phyloP scores from a whole-genome alignment of 53 echinoderm and acorn worm genomes.

The Mesocentrotus franciscanus region DNA sequence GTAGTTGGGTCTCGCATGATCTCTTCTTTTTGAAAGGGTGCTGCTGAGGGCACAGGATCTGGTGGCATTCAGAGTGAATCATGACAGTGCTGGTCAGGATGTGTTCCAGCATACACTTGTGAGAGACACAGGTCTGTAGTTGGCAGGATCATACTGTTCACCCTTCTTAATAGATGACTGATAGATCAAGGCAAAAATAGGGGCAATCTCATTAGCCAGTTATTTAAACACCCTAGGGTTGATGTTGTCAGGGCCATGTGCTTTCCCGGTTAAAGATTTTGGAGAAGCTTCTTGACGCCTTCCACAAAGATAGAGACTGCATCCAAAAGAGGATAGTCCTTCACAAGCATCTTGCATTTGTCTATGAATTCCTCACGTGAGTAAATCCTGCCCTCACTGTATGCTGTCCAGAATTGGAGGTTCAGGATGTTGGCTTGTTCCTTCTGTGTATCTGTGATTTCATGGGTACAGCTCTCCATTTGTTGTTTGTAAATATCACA shows the following conservation, averaged over 20 bases:
- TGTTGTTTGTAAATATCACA: too few species aligned
- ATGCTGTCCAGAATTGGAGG: background rate
- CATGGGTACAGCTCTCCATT: too few species aligned
- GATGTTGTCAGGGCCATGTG: conserved; percentile 39
- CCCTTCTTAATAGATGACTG: conserved; percentile 42
- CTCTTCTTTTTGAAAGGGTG: background rate
- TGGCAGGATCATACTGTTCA: conserved; percentile 28
- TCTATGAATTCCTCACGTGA: background rate
- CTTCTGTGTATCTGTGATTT: too few species aligned
- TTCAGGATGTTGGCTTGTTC: background rate
- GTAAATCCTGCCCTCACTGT: background rate
- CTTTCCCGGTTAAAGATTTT: background rate
- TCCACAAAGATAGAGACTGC: background rate
- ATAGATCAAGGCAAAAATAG: background rate
- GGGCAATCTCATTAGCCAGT: conserved; percentile 4
- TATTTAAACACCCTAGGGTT: conserved; percentile 19
- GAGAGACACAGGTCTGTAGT: conserved; percentile 39
- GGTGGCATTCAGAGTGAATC: background rate
- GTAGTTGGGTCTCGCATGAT: background rate
- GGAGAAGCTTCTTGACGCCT: conserved; percentile 44
- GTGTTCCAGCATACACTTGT: background rate
- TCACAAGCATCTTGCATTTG: background rate
- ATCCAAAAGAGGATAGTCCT: background rate
- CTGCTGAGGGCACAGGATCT: background rate
- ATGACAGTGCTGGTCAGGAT: background rate